Base-by-base conservation (phyloP, 92 coral and sea anemone species). In the Pocillopora meandrina region DNA sequence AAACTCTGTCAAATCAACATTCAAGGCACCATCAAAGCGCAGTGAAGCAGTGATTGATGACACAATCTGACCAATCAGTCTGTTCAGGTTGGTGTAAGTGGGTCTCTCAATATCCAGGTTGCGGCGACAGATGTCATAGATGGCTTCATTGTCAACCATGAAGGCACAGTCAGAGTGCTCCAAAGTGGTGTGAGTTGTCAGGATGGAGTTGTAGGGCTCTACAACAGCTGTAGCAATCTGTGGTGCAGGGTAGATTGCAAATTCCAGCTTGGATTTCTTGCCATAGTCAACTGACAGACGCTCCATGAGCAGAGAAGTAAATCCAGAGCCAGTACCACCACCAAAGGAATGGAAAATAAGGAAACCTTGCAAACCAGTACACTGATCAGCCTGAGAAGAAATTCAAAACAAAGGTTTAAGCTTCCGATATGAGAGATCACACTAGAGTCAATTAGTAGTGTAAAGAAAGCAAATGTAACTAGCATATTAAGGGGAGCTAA, bases 111-210 rank as follows among this genome's bases (percentile, higher is more conserved):
- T 73, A 33, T 64, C 68, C 68, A 64, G 10, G 87, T 92, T 92
- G 15, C 95, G 89, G 20, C 95, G 98, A 34, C 98, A 94, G 89
- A 94, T 94, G 70, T 94, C 98, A 76, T 92, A 94, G 83, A 94
- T 94, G 80, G 98, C 98, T 89, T 94, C 98, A 72, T 94, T 94
- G 91, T 94, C 98, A 16, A 94, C 98, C 98, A 94, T 94, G 86
- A 94, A 94, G 86, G 95, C 95, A 70, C 98, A 94, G 92, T 94
- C 98, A 16, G 98, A 94, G 87, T 94, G 98, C 81, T 94, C 98
- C 81, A 94, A 89, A 71, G 98, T 94, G 36, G 95, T 94, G 83
- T 92, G 98, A 81, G 95, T 95, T 64, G 97, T 91, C 91, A 93
- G 84, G 71, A 93, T 84, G 49, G 97, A 93, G 95, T 93, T 93